Base-by-base conservation (phyloP, 2,888 invertebrate genomes). In the Gortyna flavago region DNA sequence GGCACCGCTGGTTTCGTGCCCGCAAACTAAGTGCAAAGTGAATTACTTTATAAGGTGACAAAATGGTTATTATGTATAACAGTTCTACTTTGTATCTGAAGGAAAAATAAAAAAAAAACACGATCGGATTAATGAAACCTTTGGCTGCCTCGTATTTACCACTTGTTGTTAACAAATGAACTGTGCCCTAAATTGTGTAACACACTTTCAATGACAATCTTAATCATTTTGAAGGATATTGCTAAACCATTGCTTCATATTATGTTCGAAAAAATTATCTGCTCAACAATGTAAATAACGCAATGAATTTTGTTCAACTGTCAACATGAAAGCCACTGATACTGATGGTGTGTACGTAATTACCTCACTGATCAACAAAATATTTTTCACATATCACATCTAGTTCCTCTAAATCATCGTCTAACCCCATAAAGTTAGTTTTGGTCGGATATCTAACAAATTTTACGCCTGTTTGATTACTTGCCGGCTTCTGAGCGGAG, bases 401-500 rank as follows among this genome's bases (percentile, higher is more conserved):
- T 66, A 93, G 92, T 75, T 16, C 25, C 29, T 80, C 6, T 89
- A 90, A 35, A 79, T 88, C 90, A 21, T 44, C 21, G 67, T 70
- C 72, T 75, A 83, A 88, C 84, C 86, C 89, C 92, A 92, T 94
- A 93, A 94, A 93, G 90, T 88, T 92, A 93, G 93, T 94, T 95
- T 93, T 92, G 89, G 90, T 84, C 82, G 89, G 90, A 92, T 93
- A 94, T 94, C 93, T 92, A 90, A 91, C 93, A 93, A 94, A 95
- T 94, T 94, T 95, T 93, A 95, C 91, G 92, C 91, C 91, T 89
- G 90, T 93, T 93, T 94, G 94, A 95, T 94, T 93, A 93, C 94
- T 90, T 85, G 75, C 35, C 77, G 85, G 85, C 85, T 86, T 85
- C 75, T 74, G 79, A 81, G 87, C 85, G 83, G 80, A 77, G 75